These are phyloP conservation scores for Pomacea maculata DNA, from an alignment of 1,140 invertebrate species.

Conservation along the genomic window DNA sequence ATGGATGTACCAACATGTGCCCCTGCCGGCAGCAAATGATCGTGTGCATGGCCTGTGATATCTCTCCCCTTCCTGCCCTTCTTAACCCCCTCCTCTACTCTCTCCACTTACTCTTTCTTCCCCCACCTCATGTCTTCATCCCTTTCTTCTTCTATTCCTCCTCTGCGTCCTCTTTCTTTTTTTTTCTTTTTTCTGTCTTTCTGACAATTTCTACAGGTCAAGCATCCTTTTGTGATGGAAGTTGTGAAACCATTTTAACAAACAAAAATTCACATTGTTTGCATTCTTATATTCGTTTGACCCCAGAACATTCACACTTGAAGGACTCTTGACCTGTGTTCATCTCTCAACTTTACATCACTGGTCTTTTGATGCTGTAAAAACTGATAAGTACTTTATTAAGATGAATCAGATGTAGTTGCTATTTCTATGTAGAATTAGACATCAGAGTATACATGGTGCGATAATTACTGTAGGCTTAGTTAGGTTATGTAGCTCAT, in stretches of 20 bases:
- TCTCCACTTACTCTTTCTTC: background rate
- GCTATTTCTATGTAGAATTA: conserved; percentile 10
- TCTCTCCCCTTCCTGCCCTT: background rate
- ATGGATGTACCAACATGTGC: background rate
- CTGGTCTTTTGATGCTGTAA: background rate
- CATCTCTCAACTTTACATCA: background rate
- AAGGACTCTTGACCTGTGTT: no score
- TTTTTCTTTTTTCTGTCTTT: conserved; percentile 7
- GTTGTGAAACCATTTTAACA: no score
- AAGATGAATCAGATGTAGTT: background rate
- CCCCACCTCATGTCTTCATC: background rate
- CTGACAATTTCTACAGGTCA: background rate
- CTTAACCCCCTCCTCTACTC: background rate
- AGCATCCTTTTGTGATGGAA: background rate
- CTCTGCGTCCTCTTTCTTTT: conserved; percentile 12
- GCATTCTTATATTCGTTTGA: background rate
- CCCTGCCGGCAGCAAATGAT: background rate
- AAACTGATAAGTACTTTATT: background rate
- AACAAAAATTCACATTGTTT: no score
- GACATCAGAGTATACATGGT: no score
- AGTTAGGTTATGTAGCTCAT: no score
- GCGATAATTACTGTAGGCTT: no score
- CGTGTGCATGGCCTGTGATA: no score
- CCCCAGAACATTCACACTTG: background rate
- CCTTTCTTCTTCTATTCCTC: conserved; percentile 12